These are phyloP conservation scores for Threskiornis aethiopicus DNA, from an alignment of 2,797 vertebrate genomes.

Conservation along the genomic window DNA sequence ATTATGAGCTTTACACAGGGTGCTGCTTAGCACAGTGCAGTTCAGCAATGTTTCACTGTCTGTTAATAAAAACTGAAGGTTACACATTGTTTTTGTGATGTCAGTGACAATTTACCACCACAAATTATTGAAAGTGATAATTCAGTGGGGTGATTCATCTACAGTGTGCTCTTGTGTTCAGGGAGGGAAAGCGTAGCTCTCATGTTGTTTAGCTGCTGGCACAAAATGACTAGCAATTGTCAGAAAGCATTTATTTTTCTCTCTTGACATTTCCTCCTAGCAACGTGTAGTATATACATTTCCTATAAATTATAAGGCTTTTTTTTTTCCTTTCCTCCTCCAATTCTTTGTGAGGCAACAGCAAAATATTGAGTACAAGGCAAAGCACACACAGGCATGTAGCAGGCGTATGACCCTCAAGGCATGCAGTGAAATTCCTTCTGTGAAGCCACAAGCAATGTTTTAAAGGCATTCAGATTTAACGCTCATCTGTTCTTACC, in stretches of 20 bases:
- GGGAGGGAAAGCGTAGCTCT: not conserved
- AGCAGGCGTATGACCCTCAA: not conserved
- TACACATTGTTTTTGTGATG: not conserved
- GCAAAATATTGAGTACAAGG: not conserved
- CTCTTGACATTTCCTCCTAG: not conserved
- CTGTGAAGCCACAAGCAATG: not conserved
- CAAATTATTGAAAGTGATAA: not conserved
- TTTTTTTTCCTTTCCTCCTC: not conserved
- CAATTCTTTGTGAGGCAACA: not conserved
- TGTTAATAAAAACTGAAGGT: constrained; percentile 4
- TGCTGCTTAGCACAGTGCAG: not conserved
- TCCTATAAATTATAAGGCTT: not conserved
- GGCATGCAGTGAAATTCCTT: not conserved
- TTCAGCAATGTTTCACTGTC: not conserved
- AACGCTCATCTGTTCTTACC: not conserved
- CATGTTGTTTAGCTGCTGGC: not conserved
- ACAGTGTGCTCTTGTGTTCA: not conserved
- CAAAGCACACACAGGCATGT: not conserved
- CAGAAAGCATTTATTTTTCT: not conserved
- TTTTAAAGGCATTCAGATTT: not conserved
- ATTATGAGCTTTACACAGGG: not conserved
- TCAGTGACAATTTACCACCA: constrained; percentile 12
- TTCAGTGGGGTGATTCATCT: not conserved
- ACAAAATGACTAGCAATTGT: not conserved
- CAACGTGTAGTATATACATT: not conserved